These are phyloP conservation scores for Nettapus auritus DNA, from an alignment of 2,113 vertebrate genomes.

Conservation along the genomic window DNA sequence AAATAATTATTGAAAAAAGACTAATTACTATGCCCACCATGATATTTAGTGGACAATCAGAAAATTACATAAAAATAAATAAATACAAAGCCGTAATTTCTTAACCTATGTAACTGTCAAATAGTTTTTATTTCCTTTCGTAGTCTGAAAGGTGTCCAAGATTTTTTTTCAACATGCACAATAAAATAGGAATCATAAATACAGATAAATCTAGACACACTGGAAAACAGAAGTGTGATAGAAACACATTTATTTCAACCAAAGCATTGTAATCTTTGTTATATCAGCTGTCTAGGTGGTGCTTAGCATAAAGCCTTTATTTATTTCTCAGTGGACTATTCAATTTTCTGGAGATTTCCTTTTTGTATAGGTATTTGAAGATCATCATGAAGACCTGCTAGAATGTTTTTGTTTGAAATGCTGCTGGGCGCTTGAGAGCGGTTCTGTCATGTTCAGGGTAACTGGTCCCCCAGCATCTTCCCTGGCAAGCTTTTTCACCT, in stretches of 20 bases:
- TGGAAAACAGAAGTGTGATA: not conserved
- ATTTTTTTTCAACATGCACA: not conserved
- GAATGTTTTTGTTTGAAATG: slow-evolving; percentile 16
- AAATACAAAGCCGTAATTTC: not conserved
- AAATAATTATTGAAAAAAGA: not conserved
- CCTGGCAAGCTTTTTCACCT: not conserved
- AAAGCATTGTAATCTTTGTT: not conserved
- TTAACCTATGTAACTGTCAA: not conserved
- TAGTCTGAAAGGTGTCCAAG: not conserved
- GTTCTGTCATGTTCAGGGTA: not conserved
- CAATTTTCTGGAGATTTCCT: slow-evolving; percentile 14
- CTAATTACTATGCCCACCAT: not conserved
- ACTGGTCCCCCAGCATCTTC: not conserved
- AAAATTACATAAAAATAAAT: not conserved
- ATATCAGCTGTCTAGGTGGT: not conserved
- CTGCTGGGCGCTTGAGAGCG: not conserved
- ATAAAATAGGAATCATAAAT: not conserved
- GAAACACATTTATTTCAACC: slow-evolving; percentile 35
- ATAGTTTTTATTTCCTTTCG: not conserved
- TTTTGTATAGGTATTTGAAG: not conserved
- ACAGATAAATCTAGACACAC: not conserved
- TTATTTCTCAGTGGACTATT: slow-evolving; percentile 23
- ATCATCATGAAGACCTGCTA: not conserved
- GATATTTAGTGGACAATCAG: not conserved
- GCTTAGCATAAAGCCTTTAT: not conserved